A percentile compares a stretch with the other conserved stretches of the same genome.
Evolutionary conservation across 2,888 invertebrate genomes (phyloP).

Genomic region (Ophioninae sp.): DNA sequence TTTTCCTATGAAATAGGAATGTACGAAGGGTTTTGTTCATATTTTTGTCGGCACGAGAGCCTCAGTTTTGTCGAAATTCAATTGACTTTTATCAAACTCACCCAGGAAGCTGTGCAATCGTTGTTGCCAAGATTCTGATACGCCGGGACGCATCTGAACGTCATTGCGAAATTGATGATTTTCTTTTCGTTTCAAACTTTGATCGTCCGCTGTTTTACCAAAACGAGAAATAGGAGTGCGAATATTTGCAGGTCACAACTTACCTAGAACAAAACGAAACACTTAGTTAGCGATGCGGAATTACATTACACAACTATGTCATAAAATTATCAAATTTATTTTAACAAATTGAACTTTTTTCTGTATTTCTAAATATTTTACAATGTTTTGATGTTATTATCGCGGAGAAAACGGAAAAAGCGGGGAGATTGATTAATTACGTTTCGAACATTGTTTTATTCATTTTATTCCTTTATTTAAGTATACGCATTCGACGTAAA

Average conservation of each 20-base stretch:
- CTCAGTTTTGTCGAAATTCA: not conserved
- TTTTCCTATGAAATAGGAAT: too few relatives aligned
- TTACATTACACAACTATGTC: slow-evolving; percentile 7
- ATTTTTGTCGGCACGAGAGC: not conserved
- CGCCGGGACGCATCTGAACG: slow-evolving; percentile 87
- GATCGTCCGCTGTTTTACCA: slow-evolving; percentile 67
- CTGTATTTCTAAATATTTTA: not conserved
- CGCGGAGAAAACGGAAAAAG: not conserved
- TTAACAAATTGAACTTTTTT: not conserved
- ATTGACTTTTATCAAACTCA: slow-evolving; percentile 80
- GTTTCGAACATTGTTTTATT: too few relatives aligned
- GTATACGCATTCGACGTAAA: too few relatives aligned
- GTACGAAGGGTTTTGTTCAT: too few relatives aligned
- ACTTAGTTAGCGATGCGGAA: slow-evolving; percentile 83
- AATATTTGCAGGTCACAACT: slow-evolving; percentile 83
- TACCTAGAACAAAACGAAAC: slow-evolving; percentile 86
- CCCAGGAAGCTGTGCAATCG: slow-evolving; percentile 87
- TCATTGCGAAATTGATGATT: slow-evolving; percentile 82
- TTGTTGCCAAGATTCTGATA: slow-evolving; percentile 85
- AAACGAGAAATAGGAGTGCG: slow-evolving; percentile 59
- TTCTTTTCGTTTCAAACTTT: slow-evolving; percentile 58
- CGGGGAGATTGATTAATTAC: too few relatives aligned
- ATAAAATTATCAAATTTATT: not conserved
- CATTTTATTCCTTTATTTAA: too few relatives aligned
- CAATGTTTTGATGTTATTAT: not conserved